These are phyloP conservation scores for Girardinichthys multiradiatus DNA, from an alignment of 2,113 vertebrate species.

Conservation along the genomic window DNA sequence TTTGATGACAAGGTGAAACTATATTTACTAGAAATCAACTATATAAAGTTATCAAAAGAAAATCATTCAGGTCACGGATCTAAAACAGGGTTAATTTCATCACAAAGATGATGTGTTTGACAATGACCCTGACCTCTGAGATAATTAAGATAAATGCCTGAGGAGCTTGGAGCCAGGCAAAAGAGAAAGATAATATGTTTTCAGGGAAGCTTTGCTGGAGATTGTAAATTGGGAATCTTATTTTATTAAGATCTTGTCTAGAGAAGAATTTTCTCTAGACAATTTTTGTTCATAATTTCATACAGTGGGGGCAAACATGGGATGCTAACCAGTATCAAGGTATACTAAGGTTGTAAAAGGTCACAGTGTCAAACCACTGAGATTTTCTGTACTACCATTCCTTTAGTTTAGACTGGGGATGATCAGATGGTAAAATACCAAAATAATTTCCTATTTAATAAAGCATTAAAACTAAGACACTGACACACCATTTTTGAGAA, in stretches of 20 bases:
- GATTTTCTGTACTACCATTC: too few species aligned
- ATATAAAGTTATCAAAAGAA: slow-evolving; percentile 33
- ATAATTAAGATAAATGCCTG: slow-evolving; percentile 56
- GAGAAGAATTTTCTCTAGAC: not conserved
- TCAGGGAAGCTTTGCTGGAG: slow-evolving; percentile 32
- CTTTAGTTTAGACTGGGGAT: too few species aligned
- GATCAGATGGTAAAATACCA: too few species aligned
- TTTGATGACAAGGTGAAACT: not conserved
- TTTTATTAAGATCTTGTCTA: not conserved
- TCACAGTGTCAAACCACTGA: too few species aligned
- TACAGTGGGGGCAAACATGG: not conserved
- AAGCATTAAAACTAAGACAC: too few species aligned
- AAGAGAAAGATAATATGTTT: slow-evolving; percentile 38
- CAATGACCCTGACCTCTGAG: slow-evolving; percentile 52
- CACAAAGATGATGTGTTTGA: slow-evolving; percentile 36
- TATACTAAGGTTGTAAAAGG: too few species aligned
- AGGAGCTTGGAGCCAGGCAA: slow-evolving; percentile 29
- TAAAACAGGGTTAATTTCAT: slow-evolving; percentile 44
- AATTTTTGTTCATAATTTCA: too few species aligned
- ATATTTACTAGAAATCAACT: slow-evolving; percentile 19
- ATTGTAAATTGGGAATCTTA: not conserved
- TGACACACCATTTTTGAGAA: too few species aligned
- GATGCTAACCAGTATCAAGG: too few species aligned
- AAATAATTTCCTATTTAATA: too few species aligned
- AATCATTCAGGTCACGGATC: slow-evolving; percentile 28